A percentile compares a stretch with the other conserved stretches of the same genome.
phyloP scores from a whole-genome alignment of 2,888 invertebrate species.

The Clivina fossor region DNA sequence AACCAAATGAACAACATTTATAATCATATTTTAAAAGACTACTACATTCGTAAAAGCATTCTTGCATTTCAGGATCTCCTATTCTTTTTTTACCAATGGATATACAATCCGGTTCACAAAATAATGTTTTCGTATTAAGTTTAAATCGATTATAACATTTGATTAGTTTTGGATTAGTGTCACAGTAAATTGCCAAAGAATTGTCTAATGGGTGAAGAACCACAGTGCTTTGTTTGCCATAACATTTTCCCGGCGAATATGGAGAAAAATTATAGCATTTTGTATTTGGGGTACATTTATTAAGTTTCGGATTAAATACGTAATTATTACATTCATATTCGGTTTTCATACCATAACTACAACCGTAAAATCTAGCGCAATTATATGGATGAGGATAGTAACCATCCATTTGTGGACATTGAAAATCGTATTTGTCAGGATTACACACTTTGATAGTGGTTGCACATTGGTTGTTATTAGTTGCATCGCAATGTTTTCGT shows the following conservation, averaged over 20 bases:
- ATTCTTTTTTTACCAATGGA: no score
- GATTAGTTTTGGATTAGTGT: no score
- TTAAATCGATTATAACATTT: no score
- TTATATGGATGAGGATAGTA: conserved; percentile 10
- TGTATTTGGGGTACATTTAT: background rate
- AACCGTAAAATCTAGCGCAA: conserved; percentile 6
- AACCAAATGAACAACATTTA: no score
- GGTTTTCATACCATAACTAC: background rate
- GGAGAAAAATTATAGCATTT: conserved; percentile 9
- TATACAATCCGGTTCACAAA: no score
- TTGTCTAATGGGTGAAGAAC: conserved; percentile 2
- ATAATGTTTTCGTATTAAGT: no score
- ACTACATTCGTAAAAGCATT: no score
- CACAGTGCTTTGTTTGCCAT: background rate
- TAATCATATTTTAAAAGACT: no score
- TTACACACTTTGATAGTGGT: conserved; percentile 1
- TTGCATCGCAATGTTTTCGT: conserved; percentile 5
- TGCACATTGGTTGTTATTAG: conserved; percentile 7
- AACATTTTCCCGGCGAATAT: background rate
- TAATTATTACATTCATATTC: background rate
- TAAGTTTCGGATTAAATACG: conserved; percentile 4
- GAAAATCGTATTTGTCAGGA: background rate
- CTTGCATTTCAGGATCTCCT: no score
- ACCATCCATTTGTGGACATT: conserved; percentile 9
- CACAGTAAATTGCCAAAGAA: background rate